Evolutionary conservation across 2,888 invertebrate genomes (phyloP).

Genomic region (Tachina grossa): DNA sequence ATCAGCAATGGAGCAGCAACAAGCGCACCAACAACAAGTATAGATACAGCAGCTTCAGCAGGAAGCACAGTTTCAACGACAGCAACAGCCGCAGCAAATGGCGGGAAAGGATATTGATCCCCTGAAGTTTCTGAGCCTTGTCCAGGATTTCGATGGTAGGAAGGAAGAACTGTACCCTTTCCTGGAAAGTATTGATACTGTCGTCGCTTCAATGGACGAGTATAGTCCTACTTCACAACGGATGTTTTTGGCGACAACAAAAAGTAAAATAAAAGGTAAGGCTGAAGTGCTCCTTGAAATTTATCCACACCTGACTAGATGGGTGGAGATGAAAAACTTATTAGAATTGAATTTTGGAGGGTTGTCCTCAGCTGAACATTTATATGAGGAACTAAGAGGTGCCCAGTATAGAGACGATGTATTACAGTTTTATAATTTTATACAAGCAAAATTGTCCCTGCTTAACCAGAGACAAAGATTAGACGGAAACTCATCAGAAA

Average conservation of each 20-base stretch:
- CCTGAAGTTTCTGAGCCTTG: neutral
- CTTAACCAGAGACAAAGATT: neutral
- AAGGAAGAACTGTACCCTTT: neutral
- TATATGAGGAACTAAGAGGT: neutral
- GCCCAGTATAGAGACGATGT: neutral
- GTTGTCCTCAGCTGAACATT: neutral
- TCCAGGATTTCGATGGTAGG: neutral
- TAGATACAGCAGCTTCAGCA: too few species aligned
- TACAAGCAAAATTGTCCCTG: neutral
- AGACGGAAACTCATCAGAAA: neutral
- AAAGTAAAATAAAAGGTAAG: neutral
- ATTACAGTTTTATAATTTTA: neutral
- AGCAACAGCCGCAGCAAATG: too few species aligned
- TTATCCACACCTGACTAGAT: neutral
- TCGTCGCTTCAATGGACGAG: neutral
- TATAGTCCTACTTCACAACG: neutral
- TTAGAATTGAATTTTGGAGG: constrained; percentile 5
- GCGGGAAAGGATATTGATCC: neutral
- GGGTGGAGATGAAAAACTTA: neutral
- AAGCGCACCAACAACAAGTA: too few species aligned
- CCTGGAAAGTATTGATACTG: neutral
- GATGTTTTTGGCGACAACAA: neutral
- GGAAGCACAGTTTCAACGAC: too few species aligned
- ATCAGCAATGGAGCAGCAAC: too few species aligned
- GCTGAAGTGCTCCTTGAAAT: neutral